Conservation (phyloP, 2,888 invertebrate species). For the Lithophane semibrunnea region DNA sequence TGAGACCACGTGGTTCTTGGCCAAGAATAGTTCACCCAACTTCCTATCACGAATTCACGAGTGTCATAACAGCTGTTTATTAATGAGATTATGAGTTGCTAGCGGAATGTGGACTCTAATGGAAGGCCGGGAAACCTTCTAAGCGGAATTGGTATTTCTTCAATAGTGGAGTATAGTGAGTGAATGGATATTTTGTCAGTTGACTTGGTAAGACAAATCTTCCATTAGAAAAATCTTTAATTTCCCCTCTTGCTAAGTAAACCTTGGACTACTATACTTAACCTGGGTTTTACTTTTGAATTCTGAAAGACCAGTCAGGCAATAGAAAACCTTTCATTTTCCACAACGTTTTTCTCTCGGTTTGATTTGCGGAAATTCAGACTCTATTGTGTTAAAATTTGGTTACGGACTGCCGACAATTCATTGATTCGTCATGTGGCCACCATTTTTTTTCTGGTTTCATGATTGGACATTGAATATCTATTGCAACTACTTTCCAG, state of each 20-base stretch:
- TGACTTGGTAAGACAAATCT: not conserved
- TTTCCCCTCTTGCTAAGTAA: not conserved
- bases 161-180: not conserved
- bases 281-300: not conserved
- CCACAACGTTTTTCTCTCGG: not conserved
- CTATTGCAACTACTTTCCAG: not conserved
- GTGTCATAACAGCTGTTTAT: constrained; percentile 34
- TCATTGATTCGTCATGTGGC: constrained; percentile 18
- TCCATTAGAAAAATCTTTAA: not conserved
- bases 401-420: not conserved
- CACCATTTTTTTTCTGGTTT: not conserved
- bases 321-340: not conserved
- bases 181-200: not conserved
- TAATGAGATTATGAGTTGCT: constrained; percentile 46
- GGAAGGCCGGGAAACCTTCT: constrained; percentile 43
- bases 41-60: constrained; percentile 32
- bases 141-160: constrained; percentile 6
- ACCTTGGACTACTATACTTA: not conserved
- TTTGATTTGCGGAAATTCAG: constrained; percentile 19
- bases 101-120: constrained; percentile 26
- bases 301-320: not conserved
- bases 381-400: constrained; percentile 21
- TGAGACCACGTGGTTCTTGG: constrained; percentile 44
- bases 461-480: not conserved
- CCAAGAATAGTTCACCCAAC: constrained; percentile 49